phyloP scores from a whole-genome alignment of 2,797 vertebrate species.

The Poecilia gillii region DNA sequence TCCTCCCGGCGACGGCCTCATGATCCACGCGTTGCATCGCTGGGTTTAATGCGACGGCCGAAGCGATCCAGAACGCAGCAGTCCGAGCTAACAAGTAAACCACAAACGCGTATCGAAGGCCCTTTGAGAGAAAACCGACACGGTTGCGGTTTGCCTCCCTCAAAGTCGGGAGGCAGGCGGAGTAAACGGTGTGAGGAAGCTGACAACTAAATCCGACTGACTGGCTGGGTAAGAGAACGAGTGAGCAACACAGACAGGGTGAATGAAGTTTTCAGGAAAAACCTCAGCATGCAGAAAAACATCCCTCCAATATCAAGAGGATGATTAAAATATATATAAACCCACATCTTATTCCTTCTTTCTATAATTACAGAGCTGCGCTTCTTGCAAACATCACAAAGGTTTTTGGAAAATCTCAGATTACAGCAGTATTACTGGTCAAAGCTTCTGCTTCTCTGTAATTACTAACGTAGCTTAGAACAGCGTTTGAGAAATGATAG shows the following conservation, averaged over 20 bases:
- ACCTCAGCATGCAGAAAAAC: too few species aligned
- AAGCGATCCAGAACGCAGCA: constrained; percentile 34
- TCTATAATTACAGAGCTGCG: constrained; percentile 65
- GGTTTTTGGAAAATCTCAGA: constrained; percentile 29
- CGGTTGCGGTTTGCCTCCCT: constrained; percentile 49
- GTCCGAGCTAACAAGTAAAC: constrained; percentile 50
- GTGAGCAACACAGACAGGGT: constrained; percentile 2
- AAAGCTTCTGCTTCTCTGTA: constrained; percentile 41
- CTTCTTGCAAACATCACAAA: constrained; percentile 40
- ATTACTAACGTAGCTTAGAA: constrained; percentile 48
- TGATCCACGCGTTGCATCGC: constrained; percentile 30
- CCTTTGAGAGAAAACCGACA: constrained; percentile 61
- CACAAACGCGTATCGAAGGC: constrained; percentile 51
- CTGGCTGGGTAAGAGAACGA: constrained; percentile 15
- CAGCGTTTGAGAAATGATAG: constrained; percentile 39
- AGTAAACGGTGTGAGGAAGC: constrained; percentile 47
- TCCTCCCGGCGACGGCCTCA: constrained; percentile 25
- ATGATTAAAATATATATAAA: constrained; percentile 21
- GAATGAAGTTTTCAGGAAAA: not conserved
- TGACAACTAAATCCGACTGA: constrained; percentile 22
- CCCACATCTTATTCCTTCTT: constrained; percentile 60
- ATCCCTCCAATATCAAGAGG: constrained; percentile 27
- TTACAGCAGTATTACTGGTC: constrained; percentile 49
- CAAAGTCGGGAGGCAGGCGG: constrained; percentile 34
- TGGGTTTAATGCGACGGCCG: constrained; percentile 29